Evolutionary conservation across 2,888 invertebrate species (phyloP), one percentile per base, ranked within the genome.

Genomic region (Drosophila buzzatii): DNA sequence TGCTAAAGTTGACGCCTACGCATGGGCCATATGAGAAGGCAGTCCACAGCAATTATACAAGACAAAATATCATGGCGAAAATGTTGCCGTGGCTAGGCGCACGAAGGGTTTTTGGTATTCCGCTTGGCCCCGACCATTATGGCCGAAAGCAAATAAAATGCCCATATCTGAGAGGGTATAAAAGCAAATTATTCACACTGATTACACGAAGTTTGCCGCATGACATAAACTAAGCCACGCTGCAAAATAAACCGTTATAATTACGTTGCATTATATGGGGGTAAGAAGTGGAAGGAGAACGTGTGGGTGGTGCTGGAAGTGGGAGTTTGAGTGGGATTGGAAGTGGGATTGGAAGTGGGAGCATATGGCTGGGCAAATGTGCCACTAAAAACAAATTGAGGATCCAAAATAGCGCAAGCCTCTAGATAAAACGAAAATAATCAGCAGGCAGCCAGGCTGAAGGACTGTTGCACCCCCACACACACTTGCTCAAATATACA

Each of bases 361-460:
- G 84, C 84, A 85, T 70, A 73, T 74, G 72, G 70, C 60, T 37
- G 60, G 42, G 63, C 42, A 73, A 79, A 71, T 76, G 79, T 76
- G 79, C 73, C 79, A 89, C 79, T 89, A 87, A 87, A 87, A 89
- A 89, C 86, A 87, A 87, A 87, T 87, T 87, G 86, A 76, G 83
- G 85, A 81, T 77, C 85, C 82, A 72, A 78, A 79, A 89, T 88
- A 74, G 89, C 79, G 82, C 76, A 70, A 74, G 78, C 75, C 88
- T 81, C 75, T 71, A 87, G 86, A 87, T 89, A 87, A 87, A 89
- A 89, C 77, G 85, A 87, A 89, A 85, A 89, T 89, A 86, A 86
- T 87, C 86, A 86, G 89, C 88, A 85, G 79, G 79, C 89, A 85
- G 84, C 57, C 78, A 83, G 63, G 85, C 81, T 71, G 73, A 88